These are phyloP conservation scores for Tringa solitaria DNA, from an alignment of 2,113 vertebrate species.

Conservation along the genomic window DNA sequence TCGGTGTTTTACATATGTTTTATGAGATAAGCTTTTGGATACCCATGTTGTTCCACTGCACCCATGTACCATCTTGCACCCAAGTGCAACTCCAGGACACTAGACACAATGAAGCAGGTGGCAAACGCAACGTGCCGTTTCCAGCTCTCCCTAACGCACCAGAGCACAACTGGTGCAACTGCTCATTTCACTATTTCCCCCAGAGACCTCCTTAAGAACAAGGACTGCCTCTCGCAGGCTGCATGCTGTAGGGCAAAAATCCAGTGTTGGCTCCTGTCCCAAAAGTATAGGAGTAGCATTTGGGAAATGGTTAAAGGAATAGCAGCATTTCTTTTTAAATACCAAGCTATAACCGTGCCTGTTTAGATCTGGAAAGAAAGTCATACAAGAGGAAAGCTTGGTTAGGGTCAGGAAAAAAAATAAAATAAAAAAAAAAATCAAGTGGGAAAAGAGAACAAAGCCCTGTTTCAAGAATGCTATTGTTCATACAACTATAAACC, in stretches of 20 bases:
- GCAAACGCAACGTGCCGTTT: not conserved
- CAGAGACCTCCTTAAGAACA: slow-evolving; percentile 9
- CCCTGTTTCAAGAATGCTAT: not conserved
- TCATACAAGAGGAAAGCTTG: not conserved
- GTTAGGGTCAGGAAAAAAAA: not conserved
- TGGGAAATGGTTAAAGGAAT: slow-evolving; percentile 36
- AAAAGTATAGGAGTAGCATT: not conserved
- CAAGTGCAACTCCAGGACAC: not conserved
- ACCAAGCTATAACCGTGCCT: not conserved
- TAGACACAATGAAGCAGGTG: not conserved
- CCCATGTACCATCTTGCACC: not conserved
- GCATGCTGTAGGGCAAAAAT: not conserved
- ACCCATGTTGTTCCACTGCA: not conserved
- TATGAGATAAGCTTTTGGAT: not conserved
- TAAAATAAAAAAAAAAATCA: not conserved
- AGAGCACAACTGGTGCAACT: not conserved
- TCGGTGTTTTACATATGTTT: not conserved
- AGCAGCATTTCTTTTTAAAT: not conserved
- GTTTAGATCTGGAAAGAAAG: not conserved
- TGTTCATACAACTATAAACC: slow-evolving; percentile 40
- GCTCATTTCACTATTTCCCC: not conserved
- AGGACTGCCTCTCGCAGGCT: not conserved
- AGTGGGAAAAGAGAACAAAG: not conserved
- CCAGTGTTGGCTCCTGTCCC: not conserved
- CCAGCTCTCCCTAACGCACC: not conserved